phyloP scores from a whole-genome alignment of 2,888 invertebrate species.

The Leptogaster cylindrica region DNA sequence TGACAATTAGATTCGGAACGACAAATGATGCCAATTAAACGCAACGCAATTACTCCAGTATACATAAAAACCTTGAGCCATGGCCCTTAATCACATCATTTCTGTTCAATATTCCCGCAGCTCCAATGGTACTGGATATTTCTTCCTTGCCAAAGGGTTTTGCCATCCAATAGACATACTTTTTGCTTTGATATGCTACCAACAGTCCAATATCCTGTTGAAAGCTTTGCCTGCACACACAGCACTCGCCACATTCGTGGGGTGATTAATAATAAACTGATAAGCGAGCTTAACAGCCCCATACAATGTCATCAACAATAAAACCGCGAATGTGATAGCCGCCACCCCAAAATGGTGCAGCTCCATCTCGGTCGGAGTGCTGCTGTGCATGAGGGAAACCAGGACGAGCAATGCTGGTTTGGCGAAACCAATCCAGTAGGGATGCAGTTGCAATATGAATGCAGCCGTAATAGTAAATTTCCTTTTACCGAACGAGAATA shows the following conservation, averaged over 20 bases:
- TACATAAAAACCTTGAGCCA: no score
- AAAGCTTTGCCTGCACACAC: slow-evolving; percentile 3
- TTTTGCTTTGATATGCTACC: no score
- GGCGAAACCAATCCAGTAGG: slow-evolving; percentile 14
- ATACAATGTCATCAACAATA: slow-evolving; percentile 37
- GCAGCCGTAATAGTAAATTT: slow-evolving; percentile 14
- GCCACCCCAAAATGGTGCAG: slow-evolving; percentile 5
- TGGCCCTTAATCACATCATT: no score
- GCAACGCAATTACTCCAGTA: no score
- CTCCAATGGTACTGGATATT: no score
- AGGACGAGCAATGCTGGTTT: not conserved
- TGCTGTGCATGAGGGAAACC: slow-evolving; percentile 6
- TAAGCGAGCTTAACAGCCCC: slow-evolving; percentile 37
- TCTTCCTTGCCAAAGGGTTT: no score
- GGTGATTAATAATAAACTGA: slow-evolving; percentile 38
- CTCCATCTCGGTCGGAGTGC: slow-evolving; percentile 13
- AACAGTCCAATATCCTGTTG: slow-evolving; percentile 15
- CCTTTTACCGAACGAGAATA: slow-evolving; percentile 11
- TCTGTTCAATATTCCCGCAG: no score
- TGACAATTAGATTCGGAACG: no score
- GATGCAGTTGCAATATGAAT: slow-evolving; percentile 20
- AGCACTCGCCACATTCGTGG: slow-evolving; percentile 6
- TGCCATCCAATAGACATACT: no score
- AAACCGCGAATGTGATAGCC: slow-evolving; percentile 35
- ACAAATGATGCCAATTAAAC: no score